A percentile compares a stretch with the other conserved stretches of the same genome.
Evolutionary conservation across 2,888 invertebrate genomes (phyloP).

Genomic region (Agonopterix alstromeriana): DNA sequence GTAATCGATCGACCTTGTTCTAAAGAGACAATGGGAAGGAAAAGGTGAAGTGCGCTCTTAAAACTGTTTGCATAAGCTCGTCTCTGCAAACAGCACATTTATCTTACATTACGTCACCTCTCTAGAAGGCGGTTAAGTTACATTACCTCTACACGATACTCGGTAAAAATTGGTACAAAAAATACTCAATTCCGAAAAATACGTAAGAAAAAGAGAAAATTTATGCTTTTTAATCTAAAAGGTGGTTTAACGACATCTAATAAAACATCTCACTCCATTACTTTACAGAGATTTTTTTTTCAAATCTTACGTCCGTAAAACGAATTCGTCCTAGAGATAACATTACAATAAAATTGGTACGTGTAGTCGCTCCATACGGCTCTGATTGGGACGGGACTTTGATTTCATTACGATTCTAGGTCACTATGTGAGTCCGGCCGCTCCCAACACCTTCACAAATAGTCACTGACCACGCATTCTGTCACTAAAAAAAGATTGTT

Average conservation of each 20-base stretch:
- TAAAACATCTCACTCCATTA: too few relatives aligned
- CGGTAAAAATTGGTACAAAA: too few relatives aligned
- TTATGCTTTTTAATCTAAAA: too few relatives aligned
- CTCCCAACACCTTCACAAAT: not conserved
- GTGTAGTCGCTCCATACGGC: not conserved
- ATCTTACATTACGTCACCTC: too few relatives aligned
- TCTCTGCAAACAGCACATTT: conserved; percentile 19
- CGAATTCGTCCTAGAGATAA: not conserved
- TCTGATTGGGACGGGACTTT: not conserved
- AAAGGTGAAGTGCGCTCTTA: conserved; percentile 44
- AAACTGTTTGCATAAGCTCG: conserved; percentile 36
- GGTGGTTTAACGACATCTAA: too few relatives aligned
- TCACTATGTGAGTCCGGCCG: not conserved
- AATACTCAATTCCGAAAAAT: too few relatives aligned
- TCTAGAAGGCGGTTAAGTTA: too few relatives aligned
- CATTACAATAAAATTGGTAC: conserved; percentile 2
- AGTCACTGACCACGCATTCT: conserved; percentile 1
- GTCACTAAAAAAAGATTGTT: too few relatives aligned
- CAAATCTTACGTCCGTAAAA: too few relatives aligned
- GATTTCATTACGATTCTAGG: conserved; percentile 4
- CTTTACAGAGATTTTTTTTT: too few relatives aligned
- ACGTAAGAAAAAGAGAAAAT: too few relatives aligned
- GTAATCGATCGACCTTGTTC: not conserved
- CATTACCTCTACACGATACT: too few relatives aligned
- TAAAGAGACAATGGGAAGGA: conserved; percentile 20